Evolutionary conservation across 2,888 invertebrate genomes (phyloP), one percentile per base, ranked within the genome.

Genomic region (Spialia ferax): DNA sequence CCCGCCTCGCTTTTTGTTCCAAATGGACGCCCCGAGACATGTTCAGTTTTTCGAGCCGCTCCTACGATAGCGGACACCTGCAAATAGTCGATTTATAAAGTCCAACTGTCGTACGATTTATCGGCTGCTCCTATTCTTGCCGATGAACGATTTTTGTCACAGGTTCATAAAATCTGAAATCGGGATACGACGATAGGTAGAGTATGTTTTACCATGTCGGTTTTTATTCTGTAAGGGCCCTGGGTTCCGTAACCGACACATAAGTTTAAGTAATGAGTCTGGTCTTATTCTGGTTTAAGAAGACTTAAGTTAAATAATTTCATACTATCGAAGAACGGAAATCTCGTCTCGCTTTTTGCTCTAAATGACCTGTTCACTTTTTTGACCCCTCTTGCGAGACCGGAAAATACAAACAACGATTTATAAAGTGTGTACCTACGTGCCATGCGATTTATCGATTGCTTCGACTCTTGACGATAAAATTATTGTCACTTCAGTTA

Each of bases 311-410:
- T 7, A 29, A 29, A 29, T 91, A 93, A 93, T 93, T 93, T 93
- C 88, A 91, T 88, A 87, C 88, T 84, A 86, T 86, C 85, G 85
- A 85, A 74, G 78, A 84, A 81, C 84, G 87, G 87, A 88, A 87
- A 83, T 81, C 72, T 79, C 79, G 84, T 83, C 85, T 83, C 81
- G 79, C 84, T 91, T 91, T 90, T 92, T 89, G 85, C 87, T 87
- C 82, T 79, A 74, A 86, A 87, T 83, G 86, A 82, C 82, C 82
- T 79, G 82, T 81, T 76, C 76, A 77, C 79, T 85, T 84, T 85
- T 85, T 86, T 55, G 52, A 63, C 29, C 26, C 10, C 32, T 50
- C 32, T 13, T 32, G 56, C 32, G 20, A 45, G 32, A 18, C 22
- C 7, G n/a, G 35, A 59, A 65, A 35, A 56, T 64, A 50, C 32